These are phyloP conservation scores for Anodontia alba DNA, from an alignment of 2,888 invertebrate species.

Conservation along the genomic window DNA sequence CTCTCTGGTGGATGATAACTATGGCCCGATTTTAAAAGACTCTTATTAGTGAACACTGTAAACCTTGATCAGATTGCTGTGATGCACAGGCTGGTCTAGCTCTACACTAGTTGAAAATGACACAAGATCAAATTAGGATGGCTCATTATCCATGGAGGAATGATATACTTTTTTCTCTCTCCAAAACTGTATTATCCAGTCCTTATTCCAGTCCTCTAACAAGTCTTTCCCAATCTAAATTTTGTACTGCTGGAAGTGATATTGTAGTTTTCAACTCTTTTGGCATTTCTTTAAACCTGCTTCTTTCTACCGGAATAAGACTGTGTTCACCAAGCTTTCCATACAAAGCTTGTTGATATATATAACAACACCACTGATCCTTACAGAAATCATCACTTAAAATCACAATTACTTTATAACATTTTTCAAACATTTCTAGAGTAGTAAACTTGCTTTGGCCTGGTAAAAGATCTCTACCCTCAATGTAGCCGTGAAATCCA, in stretches of 20 bases:
- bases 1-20: no score
- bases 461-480: neutral
- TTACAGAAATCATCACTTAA: neutral
- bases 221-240: conserved; percentile 7
- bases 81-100: no score
- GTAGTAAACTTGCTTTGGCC: neutral
- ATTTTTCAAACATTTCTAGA: neutral
- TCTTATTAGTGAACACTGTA: no score
- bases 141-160: no score
- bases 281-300: neutral
- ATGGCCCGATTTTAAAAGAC: no score
- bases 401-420: conserved; percentile 8
- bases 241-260: neutral
- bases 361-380: neutral
- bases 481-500: conserved; percentile 5
- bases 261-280: neutral
- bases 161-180: no score
- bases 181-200: no score
- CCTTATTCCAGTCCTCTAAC: neutral
- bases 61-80: no score
- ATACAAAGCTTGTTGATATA: neutral
- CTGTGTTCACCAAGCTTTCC: neutral
- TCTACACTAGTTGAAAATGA: no score
- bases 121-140: no score
- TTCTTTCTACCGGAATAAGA: neutral